A percentile compares a stretch with the other conserved stretches of the same genome.
phyloP scores from a whole-genome alignment of 2,888 invertebrate genomes.

The Buathra laborator region DNA sequence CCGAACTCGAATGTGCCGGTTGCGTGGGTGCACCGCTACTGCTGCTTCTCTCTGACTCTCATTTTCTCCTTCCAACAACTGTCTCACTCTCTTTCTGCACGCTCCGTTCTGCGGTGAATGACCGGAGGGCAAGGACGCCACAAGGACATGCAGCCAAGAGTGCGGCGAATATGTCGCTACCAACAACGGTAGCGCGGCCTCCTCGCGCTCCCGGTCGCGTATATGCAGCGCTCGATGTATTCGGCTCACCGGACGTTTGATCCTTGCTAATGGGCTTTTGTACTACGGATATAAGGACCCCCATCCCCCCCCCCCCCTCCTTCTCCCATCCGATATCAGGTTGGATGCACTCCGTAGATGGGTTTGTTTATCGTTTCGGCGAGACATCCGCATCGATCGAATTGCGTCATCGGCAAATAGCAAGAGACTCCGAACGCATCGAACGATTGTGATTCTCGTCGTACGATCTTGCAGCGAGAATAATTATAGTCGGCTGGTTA shows the following conservation, averaged over 20 bases:
- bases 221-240: background rate
- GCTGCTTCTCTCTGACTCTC: slow-evolving; percentile 52
- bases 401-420: slow-evolving; percentile 27
- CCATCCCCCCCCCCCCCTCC: too few relatives aligned
- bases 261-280: slow-evolving; percentile 3
- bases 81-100: slow-evolving; percentile 45
- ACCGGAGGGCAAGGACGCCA: slow-evolving; percentile 84
- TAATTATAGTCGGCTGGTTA: background rate
- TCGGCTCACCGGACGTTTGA: background rate
- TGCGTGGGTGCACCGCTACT: slow-evolving; percentile 75
- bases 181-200: slow-evolving; percentile 36
- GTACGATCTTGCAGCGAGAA: background rate
- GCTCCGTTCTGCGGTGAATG: slow-evolving; percentile 79
- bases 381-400: slow-evolving; percentile 28
- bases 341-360: background rate
- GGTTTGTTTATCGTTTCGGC: slow-evolving; percentile 18
- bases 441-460: background rate
- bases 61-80: slow-evolving; percentile 33
- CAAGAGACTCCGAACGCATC: background rate
- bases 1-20: slow-evolving; percentile 73
- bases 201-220: slow-evolving; percentile 13
- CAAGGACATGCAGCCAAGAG: slow-evolving; percentile 80
- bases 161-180: slow-evolving; percentile 56
- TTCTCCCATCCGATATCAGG: too few relatives aligned
- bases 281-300: too few relatives aligned